Base-by-base conservation (phyloP, 2,113 vertebrate species). In the Lepisosteus oculatus region DNA sequence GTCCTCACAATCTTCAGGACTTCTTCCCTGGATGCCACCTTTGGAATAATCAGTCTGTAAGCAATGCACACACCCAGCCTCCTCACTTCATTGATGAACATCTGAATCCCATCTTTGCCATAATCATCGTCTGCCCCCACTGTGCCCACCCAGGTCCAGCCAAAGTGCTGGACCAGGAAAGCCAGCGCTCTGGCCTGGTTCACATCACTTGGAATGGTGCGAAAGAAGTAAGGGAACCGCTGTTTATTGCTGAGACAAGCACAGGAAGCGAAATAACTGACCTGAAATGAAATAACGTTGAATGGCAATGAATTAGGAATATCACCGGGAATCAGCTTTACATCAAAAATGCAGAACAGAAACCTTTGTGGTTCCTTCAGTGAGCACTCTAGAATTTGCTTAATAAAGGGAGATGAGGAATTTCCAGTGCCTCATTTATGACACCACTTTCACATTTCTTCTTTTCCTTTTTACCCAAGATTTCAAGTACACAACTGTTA, bases 251-350 rank as follows among this genome's bases (percentile, higher is more conserved):
- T 82, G n/a, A 87, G 75, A 56, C 84, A 78, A 3, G 80, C 76
- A 51, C 85, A 85, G 3, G 85, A 83, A 43, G 85, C 74, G 59
- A 83, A 87, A 44, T 84, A 82, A 70, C 85, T 87, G 29, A 87
- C 77, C 85, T 87, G 72, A 67, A 57, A 69, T 69, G 8, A 17
- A 57, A 29, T 55, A 11, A 68, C 4, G 54, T 17, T 54, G 3
- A 68, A 68, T 17, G 51, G 14, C 29, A 29, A 29, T 29, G 29
- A n/a, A 55, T 54, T 29, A 54, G 17, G 54, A 7, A 2, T 8
- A 55, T 54, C 8, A 47, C 43, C 43, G 43, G 45, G 13, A 47
- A 54, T 29, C 3, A 41, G 29, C 29, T 29, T 13, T 9, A 54
- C 15, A n/a, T 44, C 6, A 5, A 67, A 51, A 15, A 14, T 11